Evolutionary conservation across 2,113 vertebrate species (phyloP).

Genomic region (Stictonetta naevosa): DNA sequence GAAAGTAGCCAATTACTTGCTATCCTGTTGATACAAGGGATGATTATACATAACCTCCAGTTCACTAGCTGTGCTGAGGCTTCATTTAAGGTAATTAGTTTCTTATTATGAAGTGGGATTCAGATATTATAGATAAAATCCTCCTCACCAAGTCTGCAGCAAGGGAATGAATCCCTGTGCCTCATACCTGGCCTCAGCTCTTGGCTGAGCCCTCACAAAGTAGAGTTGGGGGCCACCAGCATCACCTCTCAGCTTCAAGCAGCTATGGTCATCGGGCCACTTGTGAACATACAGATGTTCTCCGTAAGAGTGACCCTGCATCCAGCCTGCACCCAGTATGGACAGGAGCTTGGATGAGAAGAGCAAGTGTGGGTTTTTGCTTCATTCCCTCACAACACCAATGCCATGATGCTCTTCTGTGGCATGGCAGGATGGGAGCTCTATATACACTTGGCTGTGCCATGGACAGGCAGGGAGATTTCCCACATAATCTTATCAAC

Average conservation of each 20-base stretch:
- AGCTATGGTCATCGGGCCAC: too few species aligned
- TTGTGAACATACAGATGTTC: accelerated
- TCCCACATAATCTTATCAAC: not conserved
- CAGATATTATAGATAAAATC: slow-evolving; percentile 15
- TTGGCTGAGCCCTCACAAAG: not conserved
- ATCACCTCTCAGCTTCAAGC: not conserved
- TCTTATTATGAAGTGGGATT: slow-evolving; percentile 17
- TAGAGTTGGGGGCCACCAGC: not conserved
- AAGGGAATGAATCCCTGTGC: not conserved
- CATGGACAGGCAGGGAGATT: not conserved
- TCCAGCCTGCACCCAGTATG: not conserved
- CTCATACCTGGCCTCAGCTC: not conserved
- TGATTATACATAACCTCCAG: not conserved
- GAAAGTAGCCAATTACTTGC: slow-evolving; percentile 9
- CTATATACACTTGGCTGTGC: not conserved
- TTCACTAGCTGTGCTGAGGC: not conserved
- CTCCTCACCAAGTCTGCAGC: not conserved
- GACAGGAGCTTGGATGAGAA: not conserved
- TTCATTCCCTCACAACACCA: not conserved
- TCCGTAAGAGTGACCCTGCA: not conserved
- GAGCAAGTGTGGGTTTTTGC: not conserved
- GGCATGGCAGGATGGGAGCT: not conserved
- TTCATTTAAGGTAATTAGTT: slow-evolving; percentile 26
- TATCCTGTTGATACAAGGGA: not conserved
- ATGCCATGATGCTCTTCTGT: not conserved